Percentiles rank a stretch among this genome's conserved stretches.
phyloP scores from a whole-genome alignment of 1,140 invertebrate genomes.

The Calephelis nemesis region DNA sequence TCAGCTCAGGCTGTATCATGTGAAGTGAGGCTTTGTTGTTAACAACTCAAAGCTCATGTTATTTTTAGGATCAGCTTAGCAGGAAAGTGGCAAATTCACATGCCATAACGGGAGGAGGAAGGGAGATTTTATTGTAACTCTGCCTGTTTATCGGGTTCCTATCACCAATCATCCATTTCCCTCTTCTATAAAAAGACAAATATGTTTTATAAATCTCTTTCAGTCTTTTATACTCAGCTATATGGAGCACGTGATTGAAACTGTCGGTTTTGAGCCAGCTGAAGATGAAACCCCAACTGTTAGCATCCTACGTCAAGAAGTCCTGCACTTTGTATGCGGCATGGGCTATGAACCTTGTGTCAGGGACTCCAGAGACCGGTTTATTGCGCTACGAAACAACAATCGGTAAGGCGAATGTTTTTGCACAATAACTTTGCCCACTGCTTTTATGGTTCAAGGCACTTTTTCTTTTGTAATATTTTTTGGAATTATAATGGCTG shows the following conservation, averaged over 20 bases:
- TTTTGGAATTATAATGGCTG: too few species aligned
- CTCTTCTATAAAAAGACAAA: background rate
- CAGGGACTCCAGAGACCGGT: constrained; percentile 45
- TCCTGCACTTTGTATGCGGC: constrained; percentile 62
- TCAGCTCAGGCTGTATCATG: too few species aligned
- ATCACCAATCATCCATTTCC: background rate
- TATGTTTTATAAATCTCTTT: constrained; percentile 22
- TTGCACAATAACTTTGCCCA: too few species aligned
- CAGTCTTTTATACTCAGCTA: constrained; percentile 51
- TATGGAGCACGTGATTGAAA: constrained; percentile 54
- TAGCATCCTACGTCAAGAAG: constrained; percentile 49
- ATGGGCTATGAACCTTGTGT: constrained; percentile 50
- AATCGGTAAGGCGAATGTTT: constrained; percentile 40
- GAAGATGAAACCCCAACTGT: constrained; percentile 46
- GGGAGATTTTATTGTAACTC: too few species aligned
- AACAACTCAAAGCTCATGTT: too few species aligned
- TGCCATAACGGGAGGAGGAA: too few species aligned
- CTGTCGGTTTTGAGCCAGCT: constrained; percentile 44
- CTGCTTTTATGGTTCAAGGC: too few species aligned
- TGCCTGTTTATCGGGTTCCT: too few species aligned
- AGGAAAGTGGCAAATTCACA: too few species aligned
- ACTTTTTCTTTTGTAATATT: too few species aligned
- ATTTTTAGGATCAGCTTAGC: too few species aligned
- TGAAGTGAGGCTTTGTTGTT: too few species aligned
- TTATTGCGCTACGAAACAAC: constrained; percentile 38